phyloP scores from a whole-genome alignment of 2,113 vertebrate genomes.

The Oryzias celebensis region DNA sequence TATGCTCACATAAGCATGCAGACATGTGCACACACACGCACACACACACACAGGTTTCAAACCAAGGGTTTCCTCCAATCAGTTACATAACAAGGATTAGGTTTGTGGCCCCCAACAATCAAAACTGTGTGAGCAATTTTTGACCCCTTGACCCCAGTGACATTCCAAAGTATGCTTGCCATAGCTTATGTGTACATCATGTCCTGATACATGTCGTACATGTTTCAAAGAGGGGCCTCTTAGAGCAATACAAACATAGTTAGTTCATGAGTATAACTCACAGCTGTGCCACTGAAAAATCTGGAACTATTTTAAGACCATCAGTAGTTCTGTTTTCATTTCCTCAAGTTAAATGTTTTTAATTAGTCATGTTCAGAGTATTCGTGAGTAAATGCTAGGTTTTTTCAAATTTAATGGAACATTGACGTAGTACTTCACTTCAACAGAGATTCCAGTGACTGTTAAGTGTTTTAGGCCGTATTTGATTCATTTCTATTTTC shows the following conservation, averaged over 20 bases:
- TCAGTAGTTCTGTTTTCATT: slow-evolving; percentile 12
- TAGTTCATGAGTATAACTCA: background rate
- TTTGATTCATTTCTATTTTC: too few relatives aligned
- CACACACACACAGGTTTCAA: slow-evolving; percentile 17
- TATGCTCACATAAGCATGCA: slow-evolving; percentile 37
- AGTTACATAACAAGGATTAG: slow-evolving; percentile 71
- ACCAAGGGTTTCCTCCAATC: slow-evolving; percentile 26
- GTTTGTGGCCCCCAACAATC: slow-evolving; percentile 50
- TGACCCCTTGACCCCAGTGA: slow-evolving; percentile 53
- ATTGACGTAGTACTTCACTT: background rate
- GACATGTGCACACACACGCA: slow-evolving; percentile 1
- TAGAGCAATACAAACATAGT: slow-evolving; percentile 13
- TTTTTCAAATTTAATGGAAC: background rate
- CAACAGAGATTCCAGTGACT: background rate
- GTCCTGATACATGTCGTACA: slow-evolving; percentile 17
- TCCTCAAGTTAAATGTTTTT: slow-evolving; percentile 1
- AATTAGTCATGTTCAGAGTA: background rate
- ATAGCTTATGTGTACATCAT: slow-evolving; percentile 28
- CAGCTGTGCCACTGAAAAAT: slow-evolving; percentile 9
- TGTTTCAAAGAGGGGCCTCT: slow-evolving; percentile 15
- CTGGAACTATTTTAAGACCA: slow-evolving; percentile 10
- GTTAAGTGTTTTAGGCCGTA: background rate
- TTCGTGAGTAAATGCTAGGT: background rate
- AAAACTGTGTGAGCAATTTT: slow-evolving; percentile 68
- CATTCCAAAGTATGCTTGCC: slow-evolving; percentile 52